A percentile compares a stretch with the other conserved stretches of the same genome.
phyloP scores from a whole-genome alignment of 2,113 vertebrate species.

The Tyrannus savana region DNA sequence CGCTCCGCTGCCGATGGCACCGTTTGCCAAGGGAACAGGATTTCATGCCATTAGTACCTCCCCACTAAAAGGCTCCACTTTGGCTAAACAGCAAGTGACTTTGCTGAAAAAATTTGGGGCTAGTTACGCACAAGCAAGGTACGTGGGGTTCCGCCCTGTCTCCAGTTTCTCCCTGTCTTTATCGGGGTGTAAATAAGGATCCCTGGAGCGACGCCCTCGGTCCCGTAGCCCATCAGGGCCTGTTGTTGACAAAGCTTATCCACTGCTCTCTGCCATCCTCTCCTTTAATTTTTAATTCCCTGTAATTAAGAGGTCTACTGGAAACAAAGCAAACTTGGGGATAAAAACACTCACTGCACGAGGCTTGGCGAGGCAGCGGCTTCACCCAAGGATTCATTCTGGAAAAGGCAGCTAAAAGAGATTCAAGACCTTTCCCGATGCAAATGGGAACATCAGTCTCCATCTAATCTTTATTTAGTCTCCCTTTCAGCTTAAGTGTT shows the following conservation, averaged over 20 bases:
- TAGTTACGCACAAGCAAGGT: not conserved
- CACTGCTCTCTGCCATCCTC: not conserved
- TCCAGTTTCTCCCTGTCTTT: not conserved
- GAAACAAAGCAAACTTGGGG: not conserved
- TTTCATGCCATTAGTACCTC: not conserved
- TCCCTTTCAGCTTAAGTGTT: not conserved
- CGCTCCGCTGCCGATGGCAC: not conserved
- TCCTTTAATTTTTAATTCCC: not conserved
- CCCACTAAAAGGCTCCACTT: not conserved
- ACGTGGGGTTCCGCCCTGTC: not conserved
- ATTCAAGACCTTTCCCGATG: not conserved
- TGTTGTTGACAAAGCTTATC: not conserved
- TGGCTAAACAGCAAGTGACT: not conserved
- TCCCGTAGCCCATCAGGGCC: rapidly evolving
- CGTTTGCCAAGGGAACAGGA: not conserved
- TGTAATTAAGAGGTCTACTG: not conserved
- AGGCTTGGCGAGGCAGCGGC: rapidly evolving
- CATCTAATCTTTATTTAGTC: not conserved
- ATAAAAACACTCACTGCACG: not conserved
- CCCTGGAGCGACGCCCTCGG: rapidly evolving
- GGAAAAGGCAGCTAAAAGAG: not conserved
- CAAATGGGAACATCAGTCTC: not conserved
- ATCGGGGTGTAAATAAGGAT: not conserved
- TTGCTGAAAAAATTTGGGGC: not conserved
- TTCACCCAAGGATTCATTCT: not conserved